Base-by-base conservation (phyloP, 2,797 vertebrate genomes). In the Ispidina lecontei region DNA sequence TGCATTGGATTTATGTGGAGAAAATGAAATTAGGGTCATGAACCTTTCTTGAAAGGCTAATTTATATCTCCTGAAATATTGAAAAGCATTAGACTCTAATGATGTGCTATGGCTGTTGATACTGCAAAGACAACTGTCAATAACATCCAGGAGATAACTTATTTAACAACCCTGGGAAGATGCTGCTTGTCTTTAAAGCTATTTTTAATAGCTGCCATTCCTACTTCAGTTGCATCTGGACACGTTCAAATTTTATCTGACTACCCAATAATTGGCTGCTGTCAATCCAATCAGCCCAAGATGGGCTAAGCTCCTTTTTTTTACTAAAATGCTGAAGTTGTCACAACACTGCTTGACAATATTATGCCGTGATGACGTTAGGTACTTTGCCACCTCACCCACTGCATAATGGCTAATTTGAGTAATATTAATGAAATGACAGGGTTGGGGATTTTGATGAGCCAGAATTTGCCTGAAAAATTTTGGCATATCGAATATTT, bases 291-390 rank as follows among this genome's bases (percentile, higher is more conserved):
- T 89, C 93, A 91, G 26, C 52, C 59, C 60, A 83, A 93, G 86
- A 94, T 47, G 76, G 86, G 93, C 76, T 94, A 93, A 91, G 81
- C 35, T 72, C 59, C 77, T 90, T 74, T 90, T 80, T 90, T 82
- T 90, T 92, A 85, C 84, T 79, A 69, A 95, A 91, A 95, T 73
- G 81, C 43, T 69, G 13, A 90, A 72, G 65, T 94, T 95, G 84
- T 93, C 93, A 89, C 47, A 92, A 83, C 86, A 89, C 52, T 75
- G 67, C 81, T 94, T 94, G 90, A 91, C 84, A 94, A 93, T 94
- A 93, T 94, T 93, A 94, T 89, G 91, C 94, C 93, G 91, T 89
- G 88, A 94, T 93, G 94, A 94, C 63, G n/a, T 94, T 85, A 90
- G 72, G 75, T 93, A 83, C 90, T 94, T 90, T 85, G 91, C 84